A percentile compares a stretch with the other conserved stretches of the same genome.
Conservation (phyloP, 2,797 vertebrate genomes). For the Threskiornis aethiopicus region DNA sequence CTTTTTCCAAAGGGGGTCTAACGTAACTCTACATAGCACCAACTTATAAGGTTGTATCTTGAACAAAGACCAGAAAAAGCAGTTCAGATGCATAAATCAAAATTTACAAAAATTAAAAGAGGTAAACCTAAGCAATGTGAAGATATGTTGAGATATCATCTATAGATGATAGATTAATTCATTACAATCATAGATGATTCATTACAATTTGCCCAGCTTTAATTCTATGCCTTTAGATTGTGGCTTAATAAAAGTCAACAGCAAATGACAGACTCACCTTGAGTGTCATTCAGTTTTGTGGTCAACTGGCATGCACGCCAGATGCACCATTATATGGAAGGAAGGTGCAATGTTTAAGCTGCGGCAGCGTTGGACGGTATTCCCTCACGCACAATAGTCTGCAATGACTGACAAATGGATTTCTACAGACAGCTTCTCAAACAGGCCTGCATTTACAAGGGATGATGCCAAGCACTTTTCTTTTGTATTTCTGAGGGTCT, state of each 20-base stretch:
- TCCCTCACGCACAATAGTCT: neutral
- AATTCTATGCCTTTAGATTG: neutral
- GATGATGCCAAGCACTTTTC: conserved; percentile 3
- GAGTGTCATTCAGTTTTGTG: neutral
- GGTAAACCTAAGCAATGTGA: neutral
- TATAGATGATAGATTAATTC: neutral
- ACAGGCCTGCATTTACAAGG: neutral
- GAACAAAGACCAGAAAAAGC: neutral
- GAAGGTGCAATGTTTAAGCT: neutral
- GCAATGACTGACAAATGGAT: neutral
- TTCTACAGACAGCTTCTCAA: neutral
- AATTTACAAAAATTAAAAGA: neutral
- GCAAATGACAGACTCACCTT: neutral
- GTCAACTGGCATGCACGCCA: neutral
- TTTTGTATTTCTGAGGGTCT: neutral
- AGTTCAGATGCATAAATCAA: neutral
- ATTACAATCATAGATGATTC: neutral
- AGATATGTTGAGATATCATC: neutral
- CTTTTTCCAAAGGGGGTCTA: neutral
- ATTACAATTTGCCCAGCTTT: neutral
- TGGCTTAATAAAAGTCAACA: neutral
- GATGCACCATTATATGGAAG: neutral
- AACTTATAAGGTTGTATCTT: neutral
- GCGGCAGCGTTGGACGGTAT: accelerated
- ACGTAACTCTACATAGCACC: neutral